Base-by-base conservation (phyloP, 1,140 invertebrate species). In the Cydia fagiglandana region DNA sequence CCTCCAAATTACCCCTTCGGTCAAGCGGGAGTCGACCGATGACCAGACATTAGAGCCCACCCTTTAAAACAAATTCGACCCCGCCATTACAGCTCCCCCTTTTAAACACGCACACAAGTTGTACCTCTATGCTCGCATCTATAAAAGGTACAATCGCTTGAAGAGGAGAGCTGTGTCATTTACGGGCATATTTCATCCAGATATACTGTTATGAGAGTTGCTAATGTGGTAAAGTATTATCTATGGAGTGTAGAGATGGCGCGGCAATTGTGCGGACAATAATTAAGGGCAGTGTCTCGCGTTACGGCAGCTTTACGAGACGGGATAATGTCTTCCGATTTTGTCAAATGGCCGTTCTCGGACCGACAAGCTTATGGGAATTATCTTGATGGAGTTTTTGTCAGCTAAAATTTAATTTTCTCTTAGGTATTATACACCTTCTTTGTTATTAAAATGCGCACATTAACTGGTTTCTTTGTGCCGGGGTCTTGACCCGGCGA, bases 1-100 rank as follows among this genome's bases (percentile, higher is more conserved):
- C 89, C 86, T 92, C 83, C 84, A 90, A 92, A 92, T 91, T 90
- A 88, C 85, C 88, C 88, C 86, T 90, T 85, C 86, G 88, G 89
- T 89, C 88, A 90, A 88, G 85, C 85, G 80, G 81, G 83, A 88
- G 80, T 77, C 82, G 79, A 77, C 77, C 85, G 83, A 88, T 90
- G 88, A 90, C 86, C 88, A 84, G 80, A 81, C 87, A 88, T 88
- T 89, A 89, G 84, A 88, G 85, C 88, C 88, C 88, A 87, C 88
- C 86, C 84, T 87, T 91, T 85, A 86, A 91, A 85, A 86, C 80
- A 85, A 81, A 84, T 84, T 82, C 82, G 80, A 84, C 85, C 85
- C 84, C 81, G 66, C 68, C 28, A 56, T 38, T 64, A 73, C 47
- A 28, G 30, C 45, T 73, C 68, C 24, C 75, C 64, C 68, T 74